Percentiles rank a stretch among this genome's conserved stretches.
Conservation (phyloP, 2,888 invertebrate species). For the Tubulanus polymorphus region DNA sequence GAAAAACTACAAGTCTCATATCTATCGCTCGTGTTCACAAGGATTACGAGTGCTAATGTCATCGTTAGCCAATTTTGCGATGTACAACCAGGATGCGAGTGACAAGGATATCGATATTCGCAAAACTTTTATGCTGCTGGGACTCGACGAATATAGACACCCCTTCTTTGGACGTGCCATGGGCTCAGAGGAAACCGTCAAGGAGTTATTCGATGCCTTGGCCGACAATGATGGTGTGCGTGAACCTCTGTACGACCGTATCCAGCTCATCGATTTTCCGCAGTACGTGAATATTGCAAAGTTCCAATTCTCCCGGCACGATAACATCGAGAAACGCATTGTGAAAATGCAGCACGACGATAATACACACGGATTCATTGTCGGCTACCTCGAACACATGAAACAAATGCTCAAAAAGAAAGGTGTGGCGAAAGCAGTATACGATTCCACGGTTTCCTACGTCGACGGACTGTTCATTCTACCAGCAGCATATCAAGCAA, state of each 20-base stretch:
- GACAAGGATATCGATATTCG: neutral
- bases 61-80: neutral
- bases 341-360: neutral
- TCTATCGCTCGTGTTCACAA: neutral
- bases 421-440: neutral
- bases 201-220: neutral
- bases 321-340: neutral
- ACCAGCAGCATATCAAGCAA: neutral
- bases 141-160: neutral
- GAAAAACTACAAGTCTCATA: neutral
- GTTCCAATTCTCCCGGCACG: neutral
- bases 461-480: neutral
- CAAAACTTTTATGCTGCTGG: neutral
- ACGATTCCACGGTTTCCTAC: neutral
- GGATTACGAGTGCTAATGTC: neutral
- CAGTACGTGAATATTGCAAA: neutral
- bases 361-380: neutral
- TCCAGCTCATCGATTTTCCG: neutral
- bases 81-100: no score
- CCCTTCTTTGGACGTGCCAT: conserved; percentile 1
- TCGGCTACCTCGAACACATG: neutral
- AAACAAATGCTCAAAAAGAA: conserved; percentile 1
- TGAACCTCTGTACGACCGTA: neutral
- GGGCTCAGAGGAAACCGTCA: neutral
- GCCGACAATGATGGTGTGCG: neutral